These are phyloP conservation scores for Scortum barcoo DNA, from an alignment of 2,113 vertebrate genomes.

Conservation along the genomic window DNA sequence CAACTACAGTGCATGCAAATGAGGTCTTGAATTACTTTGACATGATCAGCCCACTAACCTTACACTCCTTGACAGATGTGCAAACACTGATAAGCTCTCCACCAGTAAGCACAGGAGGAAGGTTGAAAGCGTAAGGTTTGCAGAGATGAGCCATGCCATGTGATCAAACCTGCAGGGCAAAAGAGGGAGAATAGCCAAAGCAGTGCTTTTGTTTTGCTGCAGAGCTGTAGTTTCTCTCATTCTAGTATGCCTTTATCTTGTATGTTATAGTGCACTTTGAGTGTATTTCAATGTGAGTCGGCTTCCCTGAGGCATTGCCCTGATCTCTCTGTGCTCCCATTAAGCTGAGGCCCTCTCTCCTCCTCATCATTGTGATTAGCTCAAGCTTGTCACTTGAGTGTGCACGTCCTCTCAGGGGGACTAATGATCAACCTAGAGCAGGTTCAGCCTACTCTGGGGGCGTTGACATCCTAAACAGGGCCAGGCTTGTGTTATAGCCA, in stretches of 20 bases:
- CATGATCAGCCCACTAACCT: background rate
- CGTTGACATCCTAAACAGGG: slow-evolving; percentile 47
- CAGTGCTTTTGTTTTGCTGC: background rate
- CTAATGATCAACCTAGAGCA: slow-evolving; percentile 52
- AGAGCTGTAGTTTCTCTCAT: slow-evolving; percentile 10
- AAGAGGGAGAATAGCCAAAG: background rate
- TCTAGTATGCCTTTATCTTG: slow-evolving; percentile 4
- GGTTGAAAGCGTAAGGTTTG: background rate
- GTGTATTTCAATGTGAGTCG: slow-evolving; percentile 34
- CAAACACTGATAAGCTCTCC: background rate
- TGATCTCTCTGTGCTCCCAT: slow-evolving; percentile 58
- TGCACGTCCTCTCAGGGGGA: slow-evolving; percentile 49
- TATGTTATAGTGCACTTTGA: slow-evolving; percentile 17
- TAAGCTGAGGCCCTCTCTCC: slow-evolving; percentile 43
- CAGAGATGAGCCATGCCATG: background rate
- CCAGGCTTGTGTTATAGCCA: slow-evolving; percentile 11
- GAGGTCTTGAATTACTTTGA: background rate
- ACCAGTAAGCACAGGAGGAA: background rate
- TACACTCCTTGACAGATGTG: background rate
- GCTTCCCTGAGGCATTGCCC: slow-evolving; percentile 50
- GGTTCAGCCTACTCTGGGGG: slow-evolving; percentile 29
- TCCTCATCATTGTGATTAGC: slow-evolving; percentile 70
- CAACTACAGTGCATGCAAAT: background rate
- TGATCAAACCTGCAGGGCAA: background rate
- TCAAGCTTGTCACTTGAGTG: slow-evolving; percentile 65